phyloP scores from a whole-genome alignment of 2,888 invertebrate species.

The Crematogaster levior region DNA sequence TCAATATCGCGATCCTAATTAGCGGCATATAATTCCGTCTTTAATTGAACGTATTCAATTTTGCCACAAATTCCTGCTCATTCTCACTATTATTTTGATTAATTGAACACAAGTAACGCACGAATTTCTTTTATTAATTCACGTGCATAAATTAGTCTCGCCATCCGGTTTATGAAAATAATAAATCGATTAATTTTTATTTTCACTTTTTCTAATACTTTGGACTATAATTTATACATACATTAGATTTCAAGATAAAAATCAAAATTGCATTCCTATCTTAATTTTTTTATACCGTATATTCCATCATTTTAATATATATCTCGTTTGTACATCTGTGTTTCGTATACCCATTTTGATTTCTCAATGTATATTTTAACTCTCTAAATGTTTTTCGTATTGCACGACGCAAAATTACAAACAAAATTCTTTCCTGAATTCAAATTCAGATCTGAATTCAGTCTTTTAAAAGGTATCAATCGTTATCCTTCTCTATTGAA shows the following conservation, averaged over 20 bases:
- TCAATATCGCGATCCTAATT: slow-evolving; percentile 2
- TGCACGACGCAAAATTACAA: not conserved
- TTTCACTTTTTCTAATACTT: not conserved
- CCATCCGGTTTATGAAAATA: not conserved
- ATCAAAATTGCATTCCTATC: not conserved
- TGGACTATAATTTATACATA: not conserved
- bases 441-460: not conserved
- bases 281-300: not conserved
- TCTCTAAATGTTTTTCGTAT: not conserved
- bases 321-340: not conserved
- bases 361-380: not conserved
- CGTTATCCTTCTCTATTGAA: not conserved
- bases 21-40: not conserved
- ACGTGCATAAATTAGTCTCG: not conserved
- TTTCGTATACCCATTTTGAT: not conserved
- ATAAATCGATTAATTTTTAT: not conserved
- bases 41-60: slow-evolving; percentile 1
- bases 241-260: not conserved
- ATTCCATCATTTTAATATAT: not conserved
- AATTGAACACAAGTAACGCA: not conserved
- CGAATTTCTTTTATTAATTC: not conserved
- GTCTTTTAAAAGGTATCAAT: not conserved
- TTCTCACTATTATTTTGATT: not conserved
- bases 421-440: not conserved
- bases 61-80: not conserved